phyloP scores from a whole-genome alignment of 1,140 invertebrate species.

The Parapsyche elsis region DNA sequence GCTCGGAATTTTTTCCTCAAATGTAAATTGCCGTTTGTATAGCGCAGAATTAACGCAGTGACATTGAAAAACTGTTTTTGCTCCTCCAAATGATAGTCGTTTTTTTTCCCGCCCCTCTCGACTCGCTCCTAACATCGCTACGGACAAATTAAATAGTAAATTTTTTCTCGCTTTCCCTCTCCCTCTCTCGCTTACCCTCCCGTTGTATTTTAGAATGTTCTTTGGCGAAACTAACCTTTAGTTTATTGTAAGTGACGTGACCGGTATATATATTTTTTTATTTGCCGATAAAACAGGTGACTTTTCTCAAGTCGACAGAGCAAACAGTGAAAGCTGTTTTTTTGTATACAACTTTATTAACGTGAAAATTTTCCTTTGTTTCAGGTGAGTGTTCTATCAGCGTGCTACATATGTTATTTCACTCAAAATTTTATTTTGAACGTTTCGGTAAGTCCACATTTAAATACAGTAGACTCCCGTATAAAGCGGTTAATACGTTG shows the following conservation, averaged over 20 bases:
- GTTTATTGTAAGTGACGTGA: constrained; percentile 8
- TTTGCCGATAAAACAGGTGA: not conserved
- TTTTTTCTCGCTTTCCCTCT: not conserved
- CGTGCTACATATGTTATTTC: no score
- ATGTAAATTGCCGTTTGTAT: constrained; percentile 15
- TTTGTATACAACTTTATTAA: constrained; percentile 17
- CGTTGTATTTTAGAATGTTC: not conserved
- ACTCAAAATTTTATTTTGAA: no score
- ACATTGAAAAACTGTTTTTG: constrained; percentile 26
- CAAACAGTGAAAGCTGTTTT: no score
- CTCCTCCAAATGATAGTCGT: constrained; percentile 20
- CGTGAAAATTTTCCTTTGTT: constrained; percentile 38
- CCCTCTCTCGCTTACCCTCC: not conserved
- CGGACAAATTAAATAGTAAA: constrained; percentile 25
- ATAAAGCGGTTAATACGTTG: no score
- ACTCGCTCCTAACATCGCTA: not conserved
- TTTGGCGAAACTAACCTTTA: not conserved
- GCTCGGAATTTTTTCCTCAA: not conserved
- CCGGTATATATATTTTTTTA: not conserved
- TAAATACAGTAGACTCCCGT: no score
- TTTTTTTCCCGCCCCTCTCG: not conserved
- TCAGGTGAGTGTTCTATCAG: constrained; percentile 36
- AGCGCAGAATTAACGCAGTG: constrained; percentile 12
- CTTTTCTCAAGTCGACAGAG: no score
- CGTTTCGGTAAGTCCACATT: no score